These are phyloP conservation scores for Poeciliopsis turneri DNA, from an alignment of 2,797 vertebrate genomes.

Conservation along the genomic window DNA sequence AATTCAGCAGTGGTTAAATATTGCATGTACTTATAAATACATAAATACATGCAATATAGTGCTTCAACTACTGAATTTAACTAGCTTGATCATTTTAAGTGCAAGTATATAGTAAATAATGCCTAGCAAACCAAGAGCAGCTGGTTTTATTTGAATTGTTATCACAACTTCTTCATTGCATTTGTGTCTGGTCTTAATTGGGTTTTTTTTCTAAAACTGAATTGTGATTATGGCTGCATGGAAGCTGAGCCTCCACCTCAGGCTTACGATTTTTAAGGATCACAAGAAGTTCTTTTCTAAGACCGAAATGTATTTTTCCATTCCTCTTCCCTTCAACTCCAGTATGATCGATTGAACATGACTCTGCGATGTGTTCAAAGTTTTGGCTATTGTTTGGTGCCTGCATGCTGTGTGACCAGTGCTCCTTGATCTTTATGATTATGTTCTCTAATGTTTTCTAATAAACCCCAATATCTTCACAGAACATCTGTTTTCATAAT, in stretches of 20 bases:
- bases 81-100: background rate
- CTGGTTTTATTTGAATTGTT: background rate
- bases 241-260: background rate
- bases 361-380: background rate
- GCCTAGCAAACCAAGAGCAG: background rate
- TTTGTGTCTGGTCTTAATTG: background rate
- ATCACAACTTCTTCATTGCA: background rate
- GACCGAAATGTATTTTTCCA: background rate
- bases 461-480: background rate
- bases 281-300: background rate
- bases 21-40: background rate
- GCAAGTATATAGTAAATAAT: background rate
- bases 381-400: background rate
- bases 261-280: background rate
- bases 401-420: background rate
- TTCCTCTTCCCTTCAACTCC: background rate
- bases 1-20: slow-evolving; percentile 5
- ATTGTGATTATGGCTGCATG: background rate
- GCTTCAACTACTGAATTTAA: background rate
- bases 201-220: background rate
- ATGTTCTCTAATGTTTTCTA: background rate
- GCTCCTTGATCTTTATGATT: background rate
- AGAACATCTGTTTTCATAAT: background rate
- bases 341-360: background rate
- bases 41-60: background rate